Conservation (phyloP, 2,888 invertebrate species). For the Clostera curtula region DNA sequence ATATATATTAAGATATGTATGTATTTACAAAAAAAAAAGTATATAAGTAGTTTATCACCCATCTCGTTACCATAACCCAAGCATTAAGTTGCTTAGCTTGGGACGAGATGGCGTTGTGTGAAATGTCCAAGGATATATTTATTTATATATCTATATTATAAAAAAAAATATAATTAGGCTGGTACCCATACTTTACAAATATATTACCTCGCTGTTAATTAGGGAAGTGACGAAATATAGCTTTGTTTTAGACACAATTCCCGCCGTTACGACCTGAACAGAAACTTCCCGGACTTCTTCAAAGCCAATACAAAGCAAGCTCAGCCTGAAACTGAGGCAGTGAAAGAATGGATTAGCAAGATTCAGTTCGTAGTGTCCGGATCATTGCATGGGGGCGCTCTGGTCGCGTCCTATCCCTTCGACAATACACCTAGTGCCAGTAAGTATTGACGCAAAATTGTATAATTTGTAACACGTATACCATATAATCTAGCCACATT, state of each 20-base stretch:
- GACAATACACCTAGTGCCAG: constrained; percentile 96
- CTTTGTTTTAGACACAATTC: constrained; percentile 82
- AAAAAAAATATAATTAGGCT: too few species aligned
- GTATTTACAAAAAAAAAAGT: too few species aligned
- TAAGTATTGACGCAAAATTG: constrained; percentile 59
- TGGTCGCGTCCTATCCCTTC: constrained; percentile 97
- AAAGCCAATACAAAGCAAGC: constrained; percentile 89
- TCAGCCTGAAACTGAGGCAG: constrained; percentile 96
- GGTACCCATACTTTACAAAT: too few species aligned
- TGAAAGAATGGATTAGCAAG: constrained; percentile 95
- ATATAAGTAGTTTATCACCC: too few species aligned
- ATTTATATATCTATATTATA: too few species aligned
- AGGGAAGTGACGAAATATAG: too few species aligned
- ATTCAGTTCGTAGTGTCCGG: constrained; percentile 96
- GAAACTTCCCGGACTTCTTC: constrained; percentile 97
- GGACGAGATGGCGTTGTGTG: too few species aligned
- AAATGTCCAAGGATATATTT: too few species aligned
- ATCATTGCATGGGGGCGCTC: constrained; percentile 94
- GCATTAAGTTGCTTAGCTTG: too few species aligned
- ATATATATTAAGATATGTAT: too few species aligned
- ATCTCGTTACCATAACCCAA: too few species aligned
- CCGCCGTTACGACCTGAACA: constrained; percentile 91
- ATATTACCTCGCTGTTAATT: too few species aligned
- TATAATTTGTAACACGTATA: constrained; percentile 3
- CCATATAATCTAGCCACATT: constrained; percentile 4